Conservation (phyloP, 2,888 invertebrate genomes). For the Petrophora chlorosata region DNA sequence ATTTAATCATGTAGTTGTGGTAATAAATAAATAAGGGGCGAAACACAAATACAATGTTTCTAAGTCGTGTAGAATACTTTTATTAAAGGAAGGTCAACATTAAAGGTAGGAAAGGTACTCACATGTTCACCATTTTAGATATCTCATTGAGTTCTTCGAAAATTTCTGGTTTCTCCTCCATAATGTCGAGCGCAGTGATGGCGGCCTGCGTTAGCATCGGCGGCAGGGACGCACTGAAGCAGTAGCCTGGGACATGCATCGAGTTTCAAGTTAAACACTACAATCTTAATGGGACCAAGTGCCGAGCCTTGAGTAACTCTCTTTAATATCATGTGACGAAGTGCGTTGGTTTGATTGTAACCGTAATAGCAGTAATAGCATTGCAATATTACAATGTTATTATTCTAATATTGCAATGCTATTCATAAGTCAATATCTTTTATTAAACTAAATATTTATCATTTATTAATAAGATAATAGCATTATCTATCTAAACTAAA, state of each 20-base stretch:
- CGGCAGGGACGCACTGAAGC: slow-evolving; percentile 98
- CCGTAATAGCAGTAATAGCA: too few relatives aligned
- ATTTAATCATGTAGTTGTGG: too few relatives aligned
- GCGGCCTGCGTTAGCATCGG: slow-evolving; percentile 96
- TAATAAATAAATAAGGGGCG: too few relatives aligned
- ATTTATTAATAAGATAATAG: too few relatives aligned
- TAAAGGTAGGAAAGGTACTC: too few relatives aligned
- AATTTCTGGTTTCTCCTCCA: slow-evolving; percentile 87
- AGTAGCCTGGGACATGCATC: slow-evolving; percentile 86
- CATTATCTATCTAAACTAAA: too few relatives aligned
- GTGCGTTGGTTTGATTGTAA: too few relatives aligned
- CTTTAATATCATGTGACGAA: not conserved
- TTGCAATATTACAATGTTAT: too few relatives aligned
- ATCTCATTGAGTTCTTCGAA: slow-evolving; percentile 84
- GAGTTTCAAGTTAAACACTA: not conserved
- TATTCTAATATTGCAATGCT: too few relatives aligned
- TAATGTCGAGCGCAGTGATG: slow-evolving; percentile 89
- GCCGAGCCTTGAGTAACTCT: not conserved
- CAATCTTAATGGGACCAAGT: not conserved
- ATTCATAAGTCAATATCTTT: too few relatives aligned
- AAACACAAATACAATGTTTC: too few relatives aligned
- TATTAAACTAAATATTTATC: too few relatives aligned
- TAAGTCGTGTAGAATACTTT: not conserved
- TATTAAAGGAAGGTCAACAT: not conserved
- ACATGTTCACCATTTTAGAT: slow-evolving; percentile 84